phyloP scores from a whole-genome alignment of 2,113 vertebrate genomes.

The Cheilinus undulatus region DNA sequence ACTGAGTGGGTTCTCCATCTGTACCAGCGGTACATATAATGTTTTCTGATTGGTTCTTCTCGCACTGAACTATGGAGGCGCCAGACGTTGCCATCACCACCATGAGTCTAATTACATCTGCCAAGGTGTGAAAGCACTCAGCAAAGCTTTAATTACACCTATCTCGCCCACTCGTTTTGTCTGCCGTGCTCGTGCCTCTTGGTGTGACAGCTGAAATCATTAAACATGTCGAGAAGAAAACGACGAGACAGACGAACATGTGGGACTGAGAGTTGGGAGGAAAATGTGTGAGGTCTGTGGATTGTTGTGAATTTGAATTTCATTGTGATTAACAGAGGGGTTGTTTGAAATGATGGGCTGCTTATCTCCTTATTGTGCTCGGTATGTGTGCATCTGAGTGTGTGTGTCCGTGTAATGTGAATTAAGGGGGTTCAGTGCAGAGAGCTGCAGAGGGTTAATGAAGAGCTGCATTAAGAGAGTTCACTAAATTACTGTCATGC shows the following conservation, averaged over 20 bases:
- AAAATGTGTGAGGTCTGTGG: slow-evolving; percentile 37
- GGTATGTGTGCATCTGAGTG: slow-evolving; percentile 2
- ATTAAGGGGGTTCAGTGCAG: slow-evolving; percentile 45
- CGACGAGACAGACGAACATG: background rate
- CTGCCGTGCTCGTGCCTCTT: slow-evolving; percentile 27
- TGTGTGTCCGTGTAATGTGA: slow-evolving; percentile 6
- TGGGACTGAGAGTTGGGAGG: slow-evolving; percentile 26
- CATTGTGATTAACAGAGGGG: slow-evolving; percentile 56
- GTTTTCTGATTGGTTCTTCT: slow-evolving; percentile 10
- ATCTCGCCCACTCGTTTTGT: slow-evolving; percentile 62
- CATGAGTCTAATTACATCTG: slow-evolving; percentile 79
- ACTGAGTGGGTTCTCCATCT: background rate
- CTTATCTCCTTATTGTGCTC: slow-evolving; percentile 32
- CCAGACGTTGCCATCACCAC: slow-evolving; percentile 65
- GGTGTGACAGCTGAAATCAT: slow-evolving; percentile 65
- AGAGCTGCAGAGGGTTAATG: slow-evolving; percentile 63
- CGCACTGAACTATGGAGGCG: slow-evolving; percentile 38
- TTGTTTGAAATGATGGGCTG: slow-evolving; percentile 64
- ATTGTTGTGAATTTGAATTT: slow-evolving; percentile 53
- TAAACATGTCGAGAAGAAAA: slow-evolving; percentile 38
- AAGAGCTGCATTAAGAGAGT: slow-evolving; percentile 45
- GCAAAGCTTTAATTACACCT: slow-evolving; percentile 78
- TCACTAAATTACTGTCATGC: slow-evolving; percentile 47
- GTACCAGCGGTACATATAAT: background rate
- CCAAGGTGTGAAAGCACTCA: slow-evolving; percentile 70